Percentiles rank a stretch among this genome's conserved stretches.
Conservation (phyloP, 2,888 invertebrate genomes). For the Latheticus oryzae region DNA sequence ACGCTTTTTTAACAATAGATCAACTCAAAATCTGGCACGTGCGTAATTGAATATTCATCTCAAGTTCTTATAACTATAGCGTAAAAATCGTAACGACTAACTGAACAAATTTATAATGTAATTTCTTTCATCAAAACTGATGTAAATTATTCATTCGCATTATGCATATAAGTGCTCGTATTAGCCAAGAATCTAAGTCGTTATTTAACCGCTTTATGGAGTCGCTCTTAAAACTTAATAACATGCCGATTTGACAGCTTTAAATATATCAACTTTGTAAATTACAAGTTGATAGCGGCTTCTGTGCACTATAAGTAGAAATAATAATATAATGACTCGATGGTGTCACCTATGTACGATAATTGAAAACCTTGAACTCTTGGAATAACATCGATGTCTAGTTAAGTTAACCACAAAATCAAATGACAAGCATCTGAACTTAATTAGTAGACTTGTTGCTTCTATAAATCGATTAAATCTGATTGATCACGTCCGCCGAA, state of each 20-base stretch:
- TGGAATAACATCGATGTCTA: not conserved
- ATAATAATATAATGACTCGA: constrained; percentile 31
- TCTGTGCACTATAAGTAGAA: constrained; percentile 35
- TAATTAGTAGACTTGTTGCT: no score
- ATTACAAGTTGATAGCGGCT: constrained; percentile 35
- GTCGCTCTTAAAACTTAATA: constrained; percentile 35
- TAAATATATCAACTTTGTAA: constrained; percentile 31
- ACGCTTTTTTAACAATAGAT: constrained; percentile 8
- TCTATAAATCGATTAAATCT: constrained; percentile 4
- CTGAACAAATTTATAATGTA: constrained; percentile 16
- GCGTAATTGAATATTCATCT: constrained; percentile 7
- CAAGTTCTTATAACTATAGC: constrained; percentile 2
- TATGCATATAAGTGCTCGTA: constrained; percentile 15
- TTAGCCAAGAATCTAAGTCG: constrained; percentile 27
- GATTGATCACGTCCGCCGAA: not conserved
- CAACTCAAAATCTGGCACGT: constrained; percentile 13
- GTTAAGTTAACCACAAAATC: no score
- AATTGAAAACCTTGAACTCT: constrained; percentile 24
- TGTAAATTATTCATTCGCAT: constrained; percentile 34
- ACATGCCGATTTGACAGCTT: constrained; percentile 34
- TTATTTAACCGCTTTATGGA: constrained; percentile 29
- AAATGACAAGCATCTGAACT: no score
- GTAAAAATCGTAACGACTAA: constrained; percentile 6
- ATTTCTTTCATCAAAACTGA: constrained; percentile 26
- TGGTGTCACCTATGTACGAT: constrained; percentile 16